Evolutionary conservation across 2,113 vertebrate genomes (phyloP).

Genomic region (Odontophorus gujanensis): DNA sequence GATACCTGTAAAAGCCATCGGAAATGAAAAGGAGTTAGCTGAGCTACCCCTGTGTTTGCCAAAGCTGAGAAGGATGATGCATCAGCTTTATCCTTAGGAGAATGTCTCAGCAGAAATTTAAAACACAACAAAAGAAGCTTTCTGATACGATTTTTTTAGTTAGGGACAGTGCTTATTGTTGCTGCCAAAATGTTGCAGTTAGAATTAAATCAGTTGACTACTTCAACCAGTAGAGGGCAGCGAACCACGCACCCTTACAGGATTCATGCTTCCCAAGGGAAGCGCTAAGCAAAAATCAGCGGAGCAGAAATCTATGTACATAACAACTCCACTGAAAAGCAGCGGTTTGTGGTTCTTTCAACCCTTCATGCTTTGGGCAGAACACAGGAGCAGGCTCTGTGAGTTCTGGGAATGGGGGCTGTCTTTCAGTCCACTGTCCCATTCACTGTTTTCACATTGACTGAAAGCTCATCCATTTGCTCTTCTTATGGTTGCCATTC

Average conservation of each 20-base stretch:
- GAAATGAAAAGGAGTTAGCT: not conserved
- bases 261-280: rapidly evolving
- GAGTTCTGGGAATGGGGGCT: not conserved
- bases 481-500: not conserved
- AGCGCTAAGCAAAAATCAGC: not conserved
- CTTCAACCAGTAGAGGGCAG: slow-evolving; percentile 41
- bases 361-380: not conserved
- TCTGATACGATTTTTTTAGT: not conserved
- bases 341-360: not conserved
- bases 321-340: not conserved
- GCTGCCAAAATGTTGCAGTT: not conserved
- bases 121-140: not conserved
- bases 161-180: not conserved
- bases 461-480: not conserved
- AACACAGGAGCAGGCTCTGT: not conserved
- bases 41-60: not conserved
- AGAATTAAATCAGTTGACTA: not conserved
- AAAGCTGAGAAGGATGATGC: not conserved
- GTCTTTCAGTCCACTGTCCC: not conserved
- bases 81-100: not conserved
- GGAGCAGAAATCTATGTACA: rapidly evolving
- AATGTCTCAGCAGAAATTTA: not conserved
- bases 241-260: not conserved
- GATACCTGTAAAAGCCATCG: not conserved
- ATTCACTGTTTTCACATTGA: not conserved